A percentile compares a stretch with the other conserved stretches of the same genome.
Conservation (phyloP, 2,797 vertebrate genomes). For the Lithobates pipiens region DNA sequence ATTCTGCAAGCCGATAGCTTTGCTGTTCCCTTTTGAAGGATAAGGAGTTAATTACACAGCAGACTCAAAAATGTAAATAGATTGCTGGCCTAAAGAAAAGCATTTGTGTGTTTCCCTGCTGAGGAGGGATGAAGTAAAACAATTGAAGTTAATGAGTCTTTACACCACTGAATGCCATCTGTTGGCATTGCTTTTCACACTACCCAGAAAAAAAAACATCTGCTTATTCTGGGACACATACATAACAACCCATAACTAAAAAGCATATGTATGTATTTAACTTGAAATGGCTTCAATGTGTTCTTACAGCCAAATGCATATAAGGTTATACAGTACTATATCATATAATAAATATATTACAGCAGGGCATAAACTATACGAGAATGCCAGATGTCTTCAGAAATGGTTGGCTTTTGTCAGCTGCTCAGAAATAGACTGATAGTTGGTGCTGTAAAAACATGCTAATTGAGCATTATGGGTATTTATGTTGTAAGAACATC, state of each 20-base stretch:
- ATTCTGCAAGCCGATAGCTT: background rate
- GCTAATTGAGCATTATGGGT: background rate
- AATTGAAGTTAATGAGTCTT: slow-evolving; percentile 61
- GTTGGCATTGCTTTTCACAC: slow-evolving; percentile 49
- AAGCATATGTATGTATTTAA: slow-evolving; percentile 40
- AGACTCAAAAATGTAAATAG: slow-evolving; percentile 38
- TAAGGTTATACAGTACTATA: slow-evolving; percentile 26
- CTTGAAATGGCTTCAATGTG: slow-evolving; percentile 38
- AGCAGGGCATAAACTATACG: slow-evolving; percentile 9
- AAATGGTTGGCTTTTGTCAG: background rate
- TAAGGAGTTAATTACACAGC: slow-evolving; percentile 48
- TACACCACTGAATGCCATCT: slow-evolving; percentile 59
- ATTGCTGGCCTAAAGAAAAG: slow-evolving; percentile 48
- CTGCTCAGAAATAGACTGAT: background rate
- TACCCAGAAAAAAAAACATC: slow-evolving; percentile 51
- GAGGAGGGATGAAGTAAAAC: slow-evolving; percentile 56
- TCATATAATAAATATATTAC: slow-evolving; percentile 32
- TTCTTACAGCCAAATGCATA: slow-evolving; percentile 18
- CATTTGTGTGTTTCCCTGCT: slow-evolving; percentile 51
- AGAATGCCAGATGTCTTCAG: background rate
- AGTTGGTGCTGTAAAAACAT: background rate
- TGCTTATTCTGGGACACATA: slow-evolving; percentile 54
- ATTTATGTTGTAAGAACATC: background rate
- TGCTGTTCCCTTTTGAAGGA: slow-evolving; percentile 2
- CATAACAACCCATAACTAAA: slow-evolving; percentile 44